phyloP scores from a whole-genome alignment of 2,888 invertebrate genomes.

The Nasonia oneida region DNA sequence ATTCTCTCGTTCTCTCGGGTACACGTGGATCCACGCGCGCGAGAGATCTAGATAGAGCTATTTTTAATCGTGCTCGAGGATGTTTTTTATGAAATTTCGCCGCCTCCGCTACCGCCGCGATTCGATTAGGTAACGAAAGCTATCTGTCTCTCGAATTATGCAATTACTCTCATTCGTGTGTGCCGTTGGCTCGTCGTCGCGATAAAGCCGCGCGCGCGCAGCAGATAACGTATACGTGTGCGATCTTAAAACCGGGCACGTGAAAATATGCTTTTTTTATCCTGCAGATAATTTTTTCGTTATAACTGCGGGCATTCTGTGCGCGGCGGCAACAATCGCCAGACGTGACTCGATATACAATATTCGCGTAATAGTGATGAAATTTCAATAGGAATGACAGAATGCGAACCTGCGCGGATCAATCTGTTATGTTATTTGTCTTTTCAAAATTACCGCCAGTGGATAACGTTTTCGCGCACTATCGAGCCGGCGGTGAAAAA shows the following conservation, averaged over 20 bases:
- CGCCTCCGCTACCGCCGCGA: not conserved
- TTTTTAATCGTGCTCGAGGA: constrained; percentile 53
- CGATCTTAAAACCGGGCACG: constrained; percentile 44
- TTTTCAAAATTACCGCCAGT: constrained; percentile 28
- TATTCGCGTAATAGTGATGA: constrained; percentile 34
- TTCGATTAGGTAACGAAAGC: constrained; percentile 45
- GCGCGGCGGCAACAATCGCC: constrained; percentile 11
- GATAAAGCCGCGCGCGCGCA: constrained; percentile 1
- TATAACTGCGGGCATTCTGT: constrained; percentile 3
- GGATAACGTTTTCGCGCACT: constrained; percentile 13
- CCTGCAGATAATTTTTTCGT: constrained; percentile 30
- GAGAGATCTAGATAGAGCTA: constrained; percentile 31
- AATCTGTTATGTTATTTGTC: not conserved
- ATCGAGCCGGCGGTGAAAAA: not conserved
- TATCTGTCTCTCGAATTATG: constrained; percentile 42
- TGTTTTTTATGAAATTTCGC: constrained; percentile 47
- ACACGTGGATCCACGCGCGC: not conserved
- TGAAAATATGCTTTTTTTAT: constrained; percentile 36
- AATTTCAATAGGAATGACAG: constrained; percentile 32
- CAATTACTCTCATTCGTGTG: constrained; percentile 3
- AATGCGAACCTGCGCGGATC: constrained; percentile 27
- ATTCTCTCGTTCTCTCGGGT: not conserved
- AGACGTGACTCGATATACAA: constrained; percentile 41
- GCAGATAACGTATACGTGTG: not conserved
- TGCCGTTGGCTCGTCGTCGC: too few species aligned